Conservation (phyloP, 2,888 invertebrate genomes). For the Urechis unicinctus region DNA sequence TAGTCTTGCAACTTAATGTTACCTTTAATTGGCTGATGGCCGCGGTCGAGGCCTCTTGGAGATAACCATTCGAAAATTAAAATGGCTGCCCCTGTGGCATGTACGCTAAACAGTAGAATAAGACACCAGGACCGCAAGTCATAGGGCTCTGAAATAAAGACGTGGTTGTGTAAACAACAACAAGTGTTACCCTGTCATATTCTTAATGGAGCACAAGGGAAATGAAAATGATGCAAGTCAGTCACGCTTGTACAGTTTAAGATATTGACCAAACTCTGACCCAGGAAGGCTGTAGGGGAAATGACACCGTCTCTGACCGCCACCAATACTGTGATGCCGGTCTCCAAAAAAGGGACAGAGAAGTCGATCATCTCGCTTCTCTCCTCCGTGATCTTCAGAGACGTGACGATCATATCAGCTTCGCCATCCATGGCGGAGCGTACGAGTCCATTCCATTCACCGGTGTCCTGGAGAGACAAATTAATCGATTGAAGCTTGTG, state of each 20-base stretch:
- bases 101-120: conserved; percentile 49
- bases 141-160: conserved; percentile 80
- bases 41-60: conserved; percentile 44
- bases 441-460: conserved; percentile 46
- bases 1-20: too few species aligned
- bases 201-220: too few species aligned
- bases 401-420: conserved; percentile 48
- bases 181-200: too few species aligned
- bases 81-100: conserved; percentile 47
- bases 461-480: conserved; percentile 15
- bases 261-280: conserved; percentile 28
- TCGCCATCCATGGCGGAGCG: conserved; percentile 35
- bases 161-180: too few species aligned
- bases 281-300: conserved; percentile 49
- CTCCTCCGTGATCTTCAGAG: conserved; percentile 47
- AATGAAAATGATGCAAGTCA: too few species aligned
- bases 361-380: conserved; percentile 42
- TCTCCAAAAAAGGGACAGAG: conserved; percentile 47
- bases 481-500: too few species aligned
- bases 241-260: too few species aligned
- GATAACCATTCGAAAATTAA: conserved; percentile 51
- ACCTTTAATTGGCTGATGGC: conserved; percentile 35
- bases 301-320: conserved; percentile 47
- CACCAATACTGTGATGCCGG: conserved; percentile 49
- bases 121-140: conserved; percentile 89